Base-by-base conservation (phyloP, 1,140 invertebrate genomes). In the Temnothorax curvispinosus region DNA sequence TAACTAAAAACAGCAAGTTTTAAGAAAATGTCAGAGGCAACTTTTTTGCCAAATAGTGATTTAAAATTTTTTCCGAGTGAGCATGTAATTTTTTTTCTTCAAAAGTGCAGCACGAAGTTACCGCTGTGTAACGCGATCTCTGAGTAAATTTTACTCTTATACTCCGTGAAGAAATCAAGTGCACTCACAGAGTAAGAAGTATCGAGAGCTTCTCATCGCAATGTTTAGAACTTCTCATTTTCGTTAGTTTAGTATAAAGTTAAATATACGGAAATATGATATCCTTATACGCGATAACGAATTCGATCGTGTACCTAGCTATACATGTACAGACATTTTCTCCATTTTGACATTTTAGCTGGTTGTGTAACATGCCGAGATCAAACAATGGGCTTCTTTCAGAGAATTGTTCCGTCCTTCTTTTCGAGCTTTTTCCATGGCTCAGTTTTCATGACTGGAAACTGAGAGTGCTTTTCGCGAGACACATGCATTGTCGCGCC, bases 341-440 rank as follows among this genome's bases (percentile, higher is more conserved):
- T 8, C 7, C 0, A 50, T 74, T 62, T 74, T 50, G n/a, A 74
- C 71, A 60, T 47, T 74, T 84, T 50, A 21, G n/a, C 13, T 35
- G 15, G 11, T 47, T 47, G 18, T 74, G 13, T 47, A 38, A 60
- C 27, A 3, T 21, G 35, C 8, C 38, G 8, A 60, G 13, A 60
- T 84, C 54, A 84, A 84, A 84, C 69, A 84, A 84, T 84, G 41
- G 27, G 6, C 11, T 74, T 21, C 9, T 84, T 74, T 74, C 54
- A 47, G 0, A 3, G 41, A 41, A 82, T 82, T 82, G 67, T 82
- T 74, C 11, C 9, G 65, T 27, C 67, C 41, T 74, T 82, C 44
- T 56, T 58, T 84, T n/a, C 52, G 27, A 50, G 27, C 54, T 74
- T 84, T 82, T 44, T 50, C 38, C 54, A 69, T 32, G 21, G 41